Conservation (phyloP, 2,888 invertebrate species). For the Dascillus cervinus region DNA sequence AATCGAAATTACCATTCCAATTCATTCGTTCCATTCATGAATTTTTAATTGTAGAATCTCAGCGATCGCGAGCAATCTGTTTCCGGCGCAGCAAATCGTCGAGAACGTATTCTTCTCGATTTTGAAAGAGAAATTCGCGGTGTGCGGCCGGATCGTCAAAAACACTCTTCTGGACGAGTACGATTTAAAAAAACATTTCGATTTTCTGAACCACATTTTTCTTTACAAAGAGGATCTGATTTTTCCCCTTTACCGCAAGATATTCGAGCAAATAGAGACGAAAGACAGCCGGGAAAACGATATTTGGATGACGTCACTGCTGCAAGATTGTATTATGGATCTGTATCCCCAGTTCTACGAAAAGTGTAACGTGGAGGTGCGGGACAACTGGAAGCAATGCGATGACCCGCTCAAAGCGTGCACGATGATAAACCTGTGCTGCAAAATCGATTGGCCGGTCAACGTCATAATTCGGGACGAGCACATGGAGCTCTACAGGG, state of each 20-base stretch:
- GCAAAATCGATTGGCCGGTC: conserved; percentile 35
- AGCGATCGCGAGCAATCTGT: conserved; percentile 27
- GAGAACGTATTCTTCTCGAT: conserved; percentile 28
- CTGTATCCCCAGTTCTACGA: conserved; percentile 34
- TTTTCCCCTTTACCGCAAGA: conserved; percentile 33
- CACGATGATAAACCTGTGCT: conserved; percentile 26
- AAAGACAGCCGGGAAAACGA: conserved; percentile 31
- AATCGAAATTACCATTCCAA: neutral
- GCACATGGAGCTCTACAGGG: conserved; percentile 32
- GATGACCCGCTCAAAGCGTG: conserved; percentile 29
- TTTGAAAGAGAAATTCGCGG: conserved; percentile 31
- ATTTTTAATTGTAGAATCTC: conserved; percentile 27
- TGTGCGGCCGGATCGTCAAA: conserved; percentile 36
- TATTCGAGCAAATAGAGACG: conserved; percentile 29
- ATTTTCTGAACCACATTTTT: conserved; percentile 33
- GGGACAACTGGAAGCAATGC: conserved; percentile 25
- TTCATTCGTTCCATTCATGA: neutral
- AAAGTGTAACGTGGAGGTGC: conserved; percentile 28
- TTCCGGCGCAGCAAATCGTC: conserved; percentile 31
- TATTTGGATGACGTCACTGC: conserved; percentile 33
- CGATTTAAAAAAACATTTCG: conserved; percentile 32
- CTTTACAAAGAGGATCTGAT: conserved; percentile 36
- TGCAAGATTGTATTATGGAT: conserved; percentile 38
- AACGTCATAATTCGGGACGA: conserved; percentile 32
- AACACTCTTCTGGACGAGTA: conserved; percentile 32